Conservation (phyloP, 2,113 vertebrate genomes). For the Xiphophorus couchianus region DNA sequence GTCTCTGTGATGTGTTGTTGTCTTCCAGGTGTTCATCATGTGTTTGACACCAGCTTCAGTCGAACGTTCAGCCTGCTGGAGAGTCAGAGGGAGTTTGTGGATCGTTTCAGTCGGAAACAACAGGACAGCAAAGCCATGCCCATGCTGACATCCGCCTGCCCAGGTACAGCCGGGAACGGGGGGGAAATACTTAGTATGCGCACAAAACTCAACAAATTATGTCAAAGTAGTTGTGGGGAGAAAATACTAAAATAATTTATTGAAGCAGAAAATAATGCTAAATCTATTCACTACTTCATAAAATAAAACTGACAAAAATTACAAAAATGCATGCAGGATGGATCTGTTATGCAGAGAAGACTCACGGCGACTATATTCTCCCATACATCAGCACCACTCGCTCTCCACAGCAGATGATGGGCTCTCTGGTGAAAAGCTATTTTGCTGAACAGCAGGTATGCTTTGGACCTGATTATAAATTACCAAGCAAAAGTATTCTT, state of each 20-base stretch:
- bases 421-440: constrained; percentile 89
- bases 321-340: constrained; percentile 82
- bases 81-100: constrained; percentile 91
- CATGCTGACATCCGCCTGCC: constrained; percentile 92
- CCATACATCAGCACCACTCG: constrained; percentile 91
- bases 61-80: constrained; percentile 95
- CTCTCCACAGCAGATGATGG: constrained; percentile 97
- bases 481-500: background rate
- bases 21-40: constrained; percentile 87
- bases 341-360: constrained; percentile 99
- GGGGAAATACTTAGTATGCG: background rate
- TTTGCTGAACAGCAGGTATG: constrained; percentile 88
- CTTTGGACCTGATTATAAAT: background rate
- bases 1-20: background rate
- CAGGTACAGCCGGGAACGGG: constrained; percentile 80
- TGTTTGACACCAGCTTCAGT: constrained; percentile 93
- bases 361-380: constrained; percentile 89
- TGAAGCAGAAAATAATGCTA: no score
- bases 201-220: background rate
- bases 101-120: constrained; percentile 82
- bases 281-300: background rate
- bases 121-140: constrained; percentile 83
- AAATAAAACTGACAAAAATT: background rate
- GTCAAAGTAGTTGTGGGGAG: no score
- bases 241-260: no score